Conservation (phyloP, 2,113 vertebrate genomes). For the Dicentrarchus labrax region DNA sequence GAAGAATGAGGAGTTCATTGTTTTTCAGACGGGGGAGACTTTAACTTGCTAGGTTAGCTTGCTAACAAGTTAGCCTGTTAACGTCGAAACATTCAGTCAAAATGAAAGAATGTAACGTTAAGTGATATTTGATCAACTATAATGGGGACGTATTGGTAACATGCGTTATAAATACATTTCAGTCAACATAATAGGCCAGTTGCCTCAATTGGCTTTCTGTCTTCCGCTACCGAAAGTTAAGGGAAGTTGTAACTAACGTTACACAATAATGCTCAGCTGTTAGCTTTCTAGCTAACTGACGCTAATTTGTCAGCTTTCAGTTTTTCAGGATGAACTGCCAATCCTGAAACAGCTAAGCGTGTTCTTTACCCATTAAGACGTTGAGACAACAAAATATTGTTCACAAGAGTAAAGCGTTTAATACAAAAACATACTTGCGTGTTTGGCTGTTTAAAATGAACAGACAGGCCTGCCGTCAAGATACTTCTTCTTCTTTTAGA, state of each 20-base stretch:
- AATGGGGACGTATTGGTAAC: not conserved
- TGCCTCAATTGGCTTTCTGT: not conserved
- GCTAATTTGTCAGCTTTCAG: conserved; percentile 5
- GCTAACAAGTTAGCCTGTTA: not conserved
- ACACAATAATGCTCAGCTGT: not conserved
- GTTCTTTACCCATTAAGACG: not conserved
- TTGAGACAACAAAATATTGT: accelerated
- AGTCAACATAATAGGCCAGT: not conserved
- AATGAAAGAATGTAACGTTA: not conserved
- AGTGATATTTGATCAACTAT: not conserved
- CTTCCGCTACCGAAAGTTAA: not conserved
- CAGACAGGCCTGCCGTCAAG: conserved; percentile 19
- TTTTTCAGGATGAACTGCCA: not conserved
- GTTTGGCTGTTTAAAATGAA: conserved; percentile 12
- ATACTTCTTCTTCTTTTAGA: too few relatives aligned
- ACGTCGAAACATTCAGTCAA: not conserved
- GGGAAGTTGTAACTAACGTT: too few relatives aligned
- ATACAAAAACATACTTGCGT: conserved; percentile 45
- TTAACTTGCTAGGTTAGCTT: not conserved
- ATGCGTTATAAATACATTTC: not conserved
- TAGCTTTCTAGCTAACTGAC: conserved; percentile 56
- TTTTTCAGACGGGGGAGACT: not conserved
- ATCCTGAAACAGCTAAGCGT: not conserved
- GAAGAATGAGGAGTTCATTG: not conserved
- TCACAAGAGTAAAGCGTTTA: not conserved